Conservation (phyloP, 2,797 vertebrate genomes). For the Botia almorhae region DNA sequence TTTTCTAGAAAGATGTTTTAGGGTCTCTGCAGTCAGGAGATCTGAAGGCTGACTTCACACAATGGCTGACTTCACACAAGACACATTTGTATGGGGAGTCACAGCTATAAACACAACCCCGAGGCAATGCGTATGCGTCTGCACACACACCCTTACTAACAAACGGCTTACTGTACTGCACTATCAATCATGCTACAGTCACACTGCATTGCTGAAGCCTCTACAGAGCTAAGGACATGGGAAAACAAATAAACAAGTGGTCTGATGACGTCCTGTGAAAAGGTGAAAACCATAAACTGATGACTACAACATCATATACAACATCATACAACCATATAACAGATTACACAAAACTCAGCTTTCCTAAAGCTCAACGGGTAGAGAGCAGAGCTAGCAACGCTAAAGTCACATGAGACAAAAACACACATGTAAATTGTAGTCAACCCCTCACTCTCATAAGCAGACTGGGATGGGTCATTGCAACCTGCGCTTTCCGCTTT, state of each 20-base stretch:
- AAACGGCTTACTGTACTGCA: slow-evolving; percentile 13
- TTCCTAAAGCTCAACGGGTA: no score
- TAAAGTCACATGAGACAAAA: neutral
- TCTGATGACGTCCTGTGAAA: slow-evolving; percentile 1
- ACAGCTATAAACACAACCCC: slow-evolving; percentile 31
- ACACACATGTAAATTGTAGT: neutral
- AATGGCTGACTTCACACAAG: slow-evolving; percentile 53
- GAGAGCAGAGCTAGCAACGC: neutral
- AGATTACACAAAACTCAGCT: no score
- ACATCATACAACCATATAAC: no score
- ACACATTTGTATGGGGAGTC: slow-evolving; percentile 56
- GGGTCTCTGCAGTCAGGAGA: slow-evolving; percentile 61
- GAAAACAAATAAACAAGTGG: slow-evolving; percentile 1
- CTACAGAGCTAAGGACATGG: neutral
- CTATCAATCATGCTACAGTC: slow-evolving; percentile 33
- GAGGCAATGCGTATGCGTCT: neutral
- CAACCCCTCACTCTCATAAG: no score
- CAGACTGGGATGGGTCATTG: neutral
- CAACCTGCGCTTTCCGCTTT: neutral
- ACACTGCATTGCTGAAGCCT: slow-evolving; percentile 10
- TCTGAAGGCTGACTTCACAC: slow-evolving; percentile 54
- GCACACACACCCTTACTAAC: slow-evolving; percentile 3
- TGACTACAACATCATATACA: neutral
- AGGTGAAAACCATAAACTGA: neutral
- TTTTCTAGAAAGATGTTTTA: neutral